Percentiles rank a stretch among this genome's conserved stretches.
Conservation (phyloP, 53 echinoderm and acorn worm species). For the Crossaster papposus region DNA sequence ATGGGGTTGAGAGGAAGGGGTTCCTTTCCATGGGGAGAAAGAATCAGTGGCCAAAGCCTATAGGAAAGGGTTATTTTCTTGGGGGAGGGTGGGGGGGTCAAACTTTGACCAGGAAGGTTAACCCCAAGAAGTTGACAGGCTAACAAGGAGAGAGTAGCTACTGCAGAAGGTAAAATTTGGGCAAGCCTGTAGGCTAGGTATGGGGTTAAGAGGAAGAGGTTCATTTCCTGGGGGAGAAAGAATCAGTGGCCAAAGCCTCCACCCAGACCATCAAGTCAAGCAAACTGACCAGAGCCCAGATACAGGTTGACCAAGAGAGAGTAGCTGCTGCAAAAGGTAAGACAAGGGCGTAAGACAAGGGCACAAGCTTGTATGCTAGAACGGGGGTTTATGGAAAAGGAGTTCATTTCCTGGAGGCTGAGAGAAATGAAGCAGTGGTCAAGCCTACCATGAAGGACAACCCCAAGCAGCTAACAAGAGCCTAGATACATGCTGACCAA, state of each 20-base stretch:
- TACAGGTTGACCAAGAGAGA: constrained; percentile 70
- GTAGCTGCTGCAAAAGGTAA: constrained; percentile 53
- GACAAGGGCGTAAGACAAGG: too few species aligned
- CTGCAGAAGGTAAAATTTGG: constrained; percentile 29
- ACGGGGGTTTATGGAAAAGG: too few species aligned
- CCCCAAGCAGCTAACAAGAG: constrained; percentile 70
- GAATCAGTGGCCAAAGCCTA: constrained; percentile 40
- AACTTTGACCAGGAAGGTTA: constrained; percentile 9
- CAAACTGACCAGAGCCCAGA: constrained; percentile 79
- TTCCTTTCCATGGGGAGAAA: too few species aligned
- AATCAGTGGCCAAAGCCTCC: constrained; percentile 17
- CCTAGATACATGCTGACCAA: constrained; percentile 80
- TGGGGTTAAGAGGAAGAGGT: background rate
- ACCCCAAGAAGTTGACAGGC: constrained; percentile 77
- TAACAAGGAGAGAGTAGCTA: constrained; percentile 59
- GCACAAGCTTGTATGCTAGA: too few species aligned
- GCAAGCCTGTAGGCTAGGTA: too few species aligned
- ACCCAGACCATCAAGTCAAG: constrained; percentile 44
- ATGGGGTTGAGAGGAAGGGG: too few species aligned
- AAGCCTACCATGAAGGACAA: too few species aligned
- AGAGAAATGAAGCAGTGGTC: background rate
- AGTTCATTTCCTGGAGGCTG: constrained; percentile 68
- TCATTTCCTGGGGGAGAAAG: constrained; percentile 82
- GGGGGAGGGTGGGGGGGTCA: too few species aligned
- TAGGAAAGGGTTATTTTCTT: too few species aligned